phyloP scores from a whole-genome alignment of 2,797 vertebrate genomes.

The Liparis tanakae region DNA sequence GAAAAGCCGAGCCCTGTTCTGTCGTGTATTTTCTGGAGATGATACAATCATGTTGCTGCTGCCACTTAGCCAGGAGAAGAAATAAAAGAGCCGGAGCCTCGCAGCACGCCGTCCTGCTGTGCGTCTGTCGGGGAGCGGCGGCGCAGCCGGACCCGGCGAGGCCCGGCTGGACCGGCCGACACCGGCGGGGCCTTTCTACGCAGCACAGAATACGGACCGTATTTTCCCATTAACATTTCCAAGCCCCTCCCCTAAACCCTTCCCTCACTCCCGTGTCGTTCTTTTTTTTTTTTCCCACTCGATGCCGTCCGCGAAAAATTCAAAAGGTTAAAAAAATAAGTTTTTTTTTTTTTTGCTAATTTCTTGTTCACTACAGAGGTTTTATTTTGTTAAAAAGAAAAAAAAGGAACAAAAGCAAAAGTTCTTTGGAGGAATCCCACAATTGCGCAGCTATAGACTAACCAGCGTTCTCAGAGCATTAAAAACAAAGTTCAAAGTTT shows the following conservation, averaged over 20 bases:
- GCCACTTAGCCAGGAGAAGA: slow-evolving; percentile 55
- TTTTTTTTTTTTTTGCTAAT: slow-evolving; percentile 71
- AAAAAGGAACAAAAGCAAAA: slow-evolving; percentile 70
- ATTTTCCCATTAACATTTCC: slow-evolving; percentile 34
- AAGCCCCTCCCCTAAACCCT: slow-evolving; percentile 19
- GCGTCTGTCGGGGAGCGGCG: slow-evolving; percentile 50
- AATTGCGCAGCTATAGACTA: slow-evolving; percentile 79
- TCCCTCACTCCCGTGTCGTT: slow-evolving; percentile 13
- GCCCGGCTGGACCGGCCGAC: slow-evolving; percentile 32
- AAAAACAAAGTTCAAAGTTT: slow-evolving; percentile 69
- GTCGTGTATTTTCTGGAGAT: slow-evolving; percentile 53
- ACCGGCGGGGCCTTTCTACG: slow-evolving; percentile 31
- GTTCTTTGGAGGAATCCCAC: slow-evolving; percentile 85
- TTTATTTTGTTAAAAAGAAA: slow-evolving; percentile 78
- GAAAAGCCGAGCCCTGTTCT: slow-evolving; percentile 45
- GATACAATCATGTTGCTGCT: slow-evolving; percentile 78
- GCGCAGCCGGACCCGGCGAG: slow-evolving; percentile 25
- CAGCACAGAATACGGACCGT: slow-evolving; percentile 42
- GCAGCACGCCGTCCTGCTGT: slow-evolving; percentile 48
- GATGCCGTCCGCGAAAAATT: slow-evolving; percentile 66
- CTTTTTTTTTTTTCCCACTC: no score
- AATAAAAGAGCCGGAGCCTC: slow-evolving; percentile 50
- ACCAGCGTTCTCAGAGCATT: slow-evolving; percentile 81
- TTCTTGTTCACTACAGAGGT: slow-evolving; percentile 84
- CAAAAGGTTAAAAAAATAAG: slow-evolving; percentile 81